Conservation (phyloP, 2,888 invertebrate genomes). For the Nomada ruficornis region DNA sequence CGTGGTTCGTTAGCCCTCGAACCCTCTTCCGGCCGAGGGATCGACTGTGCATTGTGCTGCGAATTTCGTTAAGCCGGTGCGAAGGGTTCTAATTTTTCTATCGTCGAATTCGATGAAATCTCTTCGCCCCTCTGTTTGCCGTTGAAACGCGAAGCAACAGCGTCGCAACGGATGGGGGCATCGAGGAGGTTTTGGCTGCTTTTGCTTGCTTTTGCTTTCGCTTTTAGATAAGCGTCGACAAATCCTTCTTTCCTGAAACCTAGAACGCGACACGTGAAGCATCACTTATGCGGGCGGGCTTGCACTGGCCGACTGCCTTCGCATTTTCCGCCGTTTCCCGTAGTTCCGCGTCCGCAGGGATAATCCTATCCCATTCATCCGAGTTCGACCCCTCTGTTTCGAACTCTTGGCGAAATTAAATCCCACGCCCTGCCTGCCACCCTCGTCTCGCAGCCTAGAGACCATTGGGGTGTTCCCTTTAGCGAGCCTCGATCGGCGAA, state of each 20-base stretch:
- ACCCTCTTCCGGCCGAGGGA: slow-evolving; percentile 30
- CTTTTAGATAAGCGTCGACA: slow-evolving; percentile 17
- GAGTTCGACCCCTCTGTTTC: background rate
- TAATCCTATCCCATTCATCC: too few species aligned
- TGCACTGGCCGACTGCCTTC: background rate
- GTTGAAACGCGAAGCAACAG: background rate
- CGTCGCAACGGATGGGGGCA: background rate
- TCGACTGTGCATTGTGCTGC: slow-evolving; percentile 31
- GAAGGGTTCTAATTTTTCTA: slow-evolving; percentile 34
- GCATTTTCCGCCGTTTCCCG: background rate
- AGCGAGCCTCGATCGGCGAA: too few species aligned
- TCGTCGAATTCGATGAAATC: slow-evolving; percentile 22
- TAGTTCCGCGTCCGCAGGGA: background rate
- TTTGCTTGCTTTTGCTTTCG: background rate
- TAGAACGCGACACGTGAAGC: background rate
- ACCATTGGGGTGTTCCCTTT: too few species aligned
- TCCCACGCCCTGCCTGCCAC: slow-evolving; percentile 49
- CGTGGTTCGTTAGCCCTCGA: background rate
- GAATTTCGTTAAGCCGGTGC: slow-evolving; percentile 45
- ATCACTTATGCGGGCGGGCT: slow-evolving; percentile 30
- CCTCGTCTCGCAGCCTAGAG: slow-evolving; percentile 1
- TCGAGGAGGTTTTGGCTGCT: background rate
- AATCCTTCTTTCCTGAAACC: slow-evolving; percentile 19
- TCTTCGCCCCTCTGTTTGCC: slow-evolving; percentile 29
- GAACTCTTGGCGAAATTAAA: slow-evolving; percentile 60